Evolutionary conservation across 1,140 invertebrate genomes (phyloP), one percentile per base, ranked within the genome.

Genomic region (Rhyacophila brunnea): DNA sequence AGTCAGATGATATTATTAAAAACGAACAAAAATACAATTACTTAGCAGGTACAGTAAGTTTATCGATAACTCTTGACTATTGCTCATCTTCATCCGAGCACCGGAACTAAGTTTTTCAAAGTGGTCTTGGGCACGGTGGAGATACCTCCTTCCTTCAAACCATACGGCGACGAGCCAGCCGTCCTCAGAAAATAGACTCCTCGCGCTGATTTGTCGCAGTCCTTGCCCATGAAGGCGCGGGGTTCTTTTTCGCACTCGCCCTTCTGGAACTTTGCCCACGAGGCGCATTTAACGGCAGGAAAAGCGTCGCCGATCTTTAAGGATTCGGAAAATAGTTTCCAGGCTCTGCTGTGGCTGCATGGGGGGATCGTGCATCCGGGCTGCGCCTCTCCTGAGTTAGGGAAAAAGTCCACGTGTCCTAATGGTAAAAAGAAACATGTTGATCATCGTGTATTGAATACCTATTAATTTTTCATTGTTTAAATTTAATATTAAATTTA

Each of bases 401-500:
- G 88, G 69, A 84, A 93, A 77, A 93, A 92, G 70, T 93, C 91
- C 6, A 80, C 82, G 62, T 88, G 81, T n/a, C 89, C 88, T 66
- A 67, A n/a, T n/a, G n/a, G n/a, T n/a, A n/a, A n/a, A n/a, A n/a
- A n/a, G n/a, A n/a, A n/a, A n/a, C n/a, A n/a, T n/a, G n/a, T n/a
- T n/a, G n/a, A n/a, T n/a, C n/a, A n/a, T n/a, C n/a, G n/a, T n/a
- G n/a, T n/a, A n/a, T n/a, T n/a, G n/a, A n/a, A n/a, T n/a, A n/a
- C n/a, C n/a, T n/a, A n/a, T n/a, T n/a, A n/a, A n/a, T n/a, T n/a
- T n/a, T n/a, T n/a, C n/a, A n/a, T n/a, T n/a, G n/a, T n/a, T n/a
- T n/a, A n/a, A n/a, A n/a, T n/a, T n/a, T n/a, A n/a, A n/a, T n/a
- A n/a, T n/a, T n/a, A n/a, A n/a, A n/a, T n/a, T n/a, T n/a, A n/a